Evolutionary conservation across 2,888 invertebrate species (phyloP).

Genomic region (Scrobipalpa costella): DNA sequence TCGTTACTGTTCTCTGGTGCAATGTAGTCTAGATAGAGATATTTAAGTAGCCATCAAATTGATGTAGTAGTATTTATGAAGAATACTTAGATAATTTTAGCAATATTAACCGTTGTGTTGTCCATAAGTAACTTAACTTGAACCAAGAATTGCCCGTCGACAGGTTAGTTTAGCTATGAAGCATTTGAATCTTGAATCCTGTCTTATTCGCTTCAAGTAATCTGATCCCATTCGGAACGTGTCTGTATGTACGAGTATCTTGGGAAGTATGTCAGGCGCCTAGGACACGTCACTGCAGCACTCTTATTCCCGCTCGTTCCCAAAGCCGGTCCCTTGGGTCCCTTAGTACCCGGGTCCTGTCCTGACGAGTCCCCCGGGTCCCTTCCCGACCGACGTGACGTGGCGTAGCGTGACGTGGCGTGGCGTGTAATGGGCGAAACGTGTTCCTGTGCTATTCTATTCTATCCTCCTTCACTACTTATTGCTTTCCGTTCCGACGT

Average conservation of each 20-base stretch:
- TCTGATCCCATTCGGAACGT: no score
- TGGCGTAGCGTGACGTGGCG: no score
- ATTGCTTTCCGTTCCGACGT: background rate
- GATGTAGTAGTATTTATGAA: no score
- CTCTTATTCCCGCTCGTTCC: background rate
- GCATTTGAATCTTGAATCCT: no score
- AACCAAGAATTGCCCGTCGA: no score
- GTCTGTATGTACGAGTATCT: background rate
- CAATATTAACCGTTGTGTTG: no score
- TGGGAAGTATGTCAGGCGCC: constrained; percentile 5
- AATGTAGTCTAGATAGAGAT: no score
- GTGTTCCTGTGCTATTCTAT: constrained; percentile 33
- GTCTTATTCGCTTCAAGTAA: no score
- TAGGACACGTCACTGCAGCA: constrained; percentile 4
- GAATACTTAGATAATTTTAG: no score
- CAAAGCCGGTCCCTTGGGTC: background rate
- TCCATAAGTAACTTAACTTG: no score
- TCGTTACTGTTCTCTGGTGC: background rate
- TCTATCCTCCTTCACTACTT: constrained; percentile 3
- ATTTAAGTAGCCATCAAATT: no score
- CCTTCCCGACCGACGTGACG: background rate
- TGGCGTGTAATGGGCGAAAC: constrained; percentile 33
- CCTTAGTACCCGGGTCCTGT: background rate
- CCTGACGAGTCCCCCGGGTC: background rate
- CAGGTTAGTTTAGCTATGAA: no score